A percentile compares a stretch with the other conserved stretches of the same genome.
phyloP scores from a whole-genome alignment of 2,888 invertebrate genomes.

The Elysia crispata region DNA sequence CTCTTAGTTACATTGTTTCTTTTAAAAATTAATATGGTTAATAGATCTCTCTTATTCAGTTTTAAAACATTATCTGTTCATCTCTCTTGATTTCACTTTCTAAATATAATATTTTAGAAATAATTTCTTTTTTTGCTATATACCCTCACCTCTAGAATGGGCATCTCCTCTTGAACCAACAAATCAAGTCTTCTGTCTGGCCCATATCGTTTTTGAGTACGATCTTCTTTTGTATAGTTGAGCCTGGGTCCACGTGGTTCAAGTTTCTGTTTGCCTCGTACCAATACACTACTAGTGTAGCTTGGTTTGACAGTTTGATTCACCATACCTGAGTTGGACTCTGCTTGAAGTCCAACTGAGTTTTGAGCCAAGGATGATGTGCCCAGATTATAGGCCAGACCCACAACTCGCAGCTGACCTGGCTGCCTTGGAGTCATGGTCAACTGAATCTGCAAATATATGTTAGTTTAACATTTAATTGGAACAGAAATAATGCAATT shows the following conservation, averaged over 20 bases:
- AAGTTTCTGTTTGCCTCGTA: constrained; percentile 77
- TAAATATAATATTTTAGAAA: no score
- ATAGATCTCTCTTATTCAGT: no score
- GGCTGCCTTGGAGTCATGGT: constrained; percentile 85
- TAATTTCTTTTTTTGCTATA: no score
- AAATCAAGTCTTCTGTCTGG: constrained; percentile 86
- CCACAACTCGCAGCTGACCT: constrained; percentile 86
- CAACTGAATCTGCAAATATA: constrained; percentile 81
- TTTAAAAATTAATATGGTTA: no score
- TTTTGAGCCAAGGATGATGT: constrained; percentile 60
- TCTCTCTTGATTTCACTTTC: no score
- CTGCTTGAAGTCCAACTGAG: constrained; percentile 38
- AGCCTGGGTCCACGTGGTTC: constrained; percentile 81
- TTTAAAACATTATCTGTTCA: no score
- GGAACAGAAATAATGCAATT: not conserved
- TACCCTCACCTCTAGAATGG: constrained; percentile 85
- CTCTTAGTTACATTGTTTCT: no score
- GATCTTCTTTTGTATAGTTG: constrained; percentile 80
- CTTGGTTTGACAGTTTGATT: constrained; percentile 59
- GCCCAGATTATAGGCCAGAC: constrained; percentile 83
- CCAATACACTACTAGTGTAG: constrained; percentile 67
- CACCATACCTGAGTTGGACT: not conserved
- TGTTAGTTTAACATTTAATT: not conserved
- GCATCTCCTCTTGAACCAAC: constrained; percentile 87
- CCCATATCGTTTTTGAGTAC: constrained; percentile 79